Percentiles rank a stretch among this genome's conserved stretches.
phyloP scores from a whole-genome alignment of 2,888 invertebrate species.

The Polylopha cassiicola region DNA sequence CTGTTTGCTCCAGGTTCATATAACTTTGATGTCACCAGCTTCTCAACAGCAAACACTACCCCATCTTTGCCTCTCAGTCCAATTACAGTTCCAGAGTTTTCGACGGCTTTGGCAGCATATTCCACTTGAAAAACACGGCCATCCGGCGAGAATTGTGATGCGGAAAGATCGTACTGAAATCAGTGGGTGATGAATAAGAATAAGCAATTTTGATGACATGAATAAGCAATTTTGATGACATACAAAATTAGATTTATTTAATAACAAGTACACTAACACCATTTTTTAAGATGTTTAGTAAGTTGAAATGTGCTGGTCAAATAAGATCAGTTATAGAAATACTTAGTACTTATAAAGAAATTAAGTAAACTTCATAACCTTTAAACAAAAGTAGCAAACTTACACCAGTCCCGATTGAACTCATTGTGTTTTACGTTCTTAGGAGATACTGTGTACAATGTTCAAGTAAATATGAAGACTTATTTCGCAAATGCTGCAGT shows the following conservation, averaged over 20 bases:
- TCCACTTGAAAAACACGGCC: constrained; percentile 99
- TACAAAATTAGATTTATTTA: neutral
- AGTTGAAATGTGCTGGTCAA: too few relatives aligned
- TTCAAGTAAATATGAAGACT: constrained; percentile 19
- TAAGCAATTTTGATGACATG: constrained; percentile 23
- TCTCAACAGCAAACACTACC: constrained; percentile 98
- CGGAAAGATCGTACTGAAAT: constrained; percentile 97
- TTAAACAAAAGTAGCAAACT: constrained; percentile 52
- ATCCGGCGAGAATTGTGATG: constrained; percentile 99
- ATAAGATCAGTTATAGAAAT: too few relatives aligned
- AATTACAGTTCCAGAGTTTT: constrained; percentile 97
- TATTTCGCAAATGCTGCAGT: constrained; percentile 22
- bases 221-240: constrained; percentile 27
- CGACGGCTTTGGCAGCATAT: constrained; percentile 99
- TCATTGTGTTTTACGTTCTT: constrained; percentile 79
- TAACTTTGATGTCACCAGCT: constrained; percentile 94
- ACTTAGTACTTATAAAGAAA: neutral
- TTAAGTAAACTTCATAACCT: constrained; percentile 34
- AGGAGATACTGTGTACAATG: constrained; percentile 22
- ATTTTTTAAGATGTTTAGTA: too few relatives aligned
- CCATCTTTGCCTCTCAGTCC: constrained; percentile 97
- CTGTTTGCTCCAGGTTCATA: constrained; percentile 95
- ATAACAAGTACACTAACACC: too few relatives aligned
- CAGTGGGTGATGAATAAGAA: constrained; percentile 32
- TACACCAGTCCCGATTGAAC: constrained; percentile 97